Conservation (phyloP, 2,888 invertebrate genomes). For the Chrysotoxum bicinctum region DNA sequence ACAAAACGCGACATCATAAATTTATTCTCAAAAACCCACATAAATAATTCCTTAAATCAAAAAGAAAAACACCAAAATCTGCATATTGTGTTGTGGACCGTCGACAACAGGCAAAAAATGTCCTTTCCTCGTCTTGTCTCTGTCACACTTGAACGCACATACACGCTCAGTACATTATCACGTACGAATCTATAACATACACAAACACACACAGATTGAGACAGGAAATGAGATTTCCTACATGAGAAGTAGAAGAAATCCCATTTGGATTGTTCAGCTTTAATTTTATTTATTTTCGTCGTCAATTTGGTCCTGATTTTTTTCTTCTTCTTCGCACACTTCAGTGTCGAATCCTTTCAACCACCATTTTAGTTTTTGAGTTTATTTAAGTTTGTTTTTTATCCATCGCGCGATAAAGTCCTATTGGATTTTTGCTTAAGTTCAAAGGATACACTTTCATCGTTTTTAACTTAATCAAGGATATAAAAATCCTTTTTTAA, state of each 20-base stretch:
- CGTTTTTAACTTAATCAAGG: constrained; percentile 22
- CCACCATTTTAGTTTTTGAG: constrained; percentile 45
- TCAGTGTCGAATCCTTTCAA: constrained; percentile 35
- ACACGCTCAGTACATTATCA: constrained; percentile 22
- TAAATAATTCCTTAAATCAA: constrained; percentile 51
- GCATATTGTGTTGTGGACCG: constrained; percentile 66
- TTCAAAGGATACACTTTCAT: constrained; percentile 22
- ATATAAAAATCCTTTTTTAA: constrained; percentile 22
- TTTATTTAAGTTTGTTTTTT: constrained; percentile 19
- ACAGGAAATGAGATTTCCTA: constrained; percentile 61
- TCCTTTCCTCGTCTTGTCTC: constrained; percentile 66
- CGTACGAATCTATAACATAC: constrained; percentile 15
- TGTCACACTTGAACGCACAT: constrained; percentile 51
- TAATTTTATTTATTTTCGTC: constrained; percentile 69
- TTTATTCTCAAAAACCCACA: constrained; percentile 41
- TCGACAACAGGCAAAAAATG: constrained; percentile 71
- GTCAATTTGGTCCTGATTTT: constrained; percentile 47
- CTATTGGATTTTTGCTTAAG: constrained; percentile 14
- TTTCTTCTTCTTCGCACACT: constrained; percentile 13
- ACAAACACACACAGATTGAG: constrained; percentile 15
- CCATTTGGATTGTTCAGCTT: constrained; percentile 66
- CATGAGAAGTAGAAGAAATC: constrained; percentile 38
- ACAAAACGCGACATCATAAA: constrained; percentile 43
- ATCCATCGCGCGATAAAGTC: constrained; percentile 22
- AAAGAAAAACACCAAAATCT: constrained; percentile 43